phyloP scores from a whole-genome alignment of 2,888 invertebrate genomes.

The Phania funesta region DNA sequence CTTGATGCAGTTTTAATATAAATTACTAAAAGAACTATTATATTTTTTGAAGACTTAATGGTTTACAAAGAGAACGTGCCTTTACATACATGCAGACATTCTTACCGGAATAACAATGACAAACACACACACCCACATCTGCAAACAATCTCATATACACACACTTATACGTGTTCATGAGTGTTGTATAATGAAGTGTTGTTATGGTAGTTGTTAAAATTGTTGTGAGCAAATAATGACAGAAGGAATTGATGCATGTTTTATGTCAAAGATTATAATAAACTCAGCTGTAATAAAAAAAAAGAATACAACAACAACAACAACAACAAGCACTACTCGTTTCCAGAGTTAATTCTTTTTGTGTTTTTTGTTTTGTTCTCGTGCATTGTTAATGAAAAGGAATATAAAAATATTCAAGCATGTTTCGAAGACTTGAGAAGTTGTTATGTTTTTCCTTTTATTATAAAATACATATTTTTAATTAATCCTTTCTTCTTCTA shows the following conservation, averaged over 20 bases:
- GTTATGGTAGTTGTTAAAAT: slow-evolving; percentile 32
- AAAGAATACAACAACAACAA: slow-evolving; percentile 6
- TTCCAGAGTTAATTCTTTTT: background rate
- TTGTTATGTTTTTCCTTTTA: too few relatives aligned
- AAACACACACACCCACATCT: background rate
- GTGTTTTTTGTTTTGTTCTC: background rate
- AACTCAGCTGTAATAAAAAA: slow-evolving; percentile 24
- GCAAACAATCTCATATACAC: background rate
- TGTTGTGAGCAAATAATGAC: slow-evolving; percentile 11
- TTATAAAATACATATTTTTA: too few relatives aligned
- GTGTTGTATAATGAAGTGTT: slow-evolving; percentile 59
- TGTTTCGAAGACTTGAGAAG: too few relatives aligned
- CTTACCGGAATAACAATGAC: slow-evolving; percentile 11
- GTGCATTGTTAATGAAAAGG: too few relatives aligned
- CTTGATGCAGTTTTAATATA: background rate
- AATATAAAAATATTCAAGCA: too few relatives aligned
- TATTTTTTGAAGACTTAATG: slow-evolving; percentile 17
- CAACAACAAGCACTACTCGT: background rate
- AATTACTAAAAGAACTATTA: background rate
- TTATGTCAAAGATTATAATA: slow-evolving; percentile 49
- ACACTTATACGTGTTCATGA: slow-evolving; percentile 1
- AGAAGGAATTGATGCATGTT: slow-evolving; percentile 16
- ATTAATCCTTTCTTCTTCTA: too few relatives aligned
- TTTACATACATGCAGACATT: slow-evolving; percentile 19
- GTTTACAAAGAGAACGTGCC: slow-evolving; percentile 37